Conservation (phyloP, 1,140 invertebrate species). For the Armadillidium nasatum region DNA sequence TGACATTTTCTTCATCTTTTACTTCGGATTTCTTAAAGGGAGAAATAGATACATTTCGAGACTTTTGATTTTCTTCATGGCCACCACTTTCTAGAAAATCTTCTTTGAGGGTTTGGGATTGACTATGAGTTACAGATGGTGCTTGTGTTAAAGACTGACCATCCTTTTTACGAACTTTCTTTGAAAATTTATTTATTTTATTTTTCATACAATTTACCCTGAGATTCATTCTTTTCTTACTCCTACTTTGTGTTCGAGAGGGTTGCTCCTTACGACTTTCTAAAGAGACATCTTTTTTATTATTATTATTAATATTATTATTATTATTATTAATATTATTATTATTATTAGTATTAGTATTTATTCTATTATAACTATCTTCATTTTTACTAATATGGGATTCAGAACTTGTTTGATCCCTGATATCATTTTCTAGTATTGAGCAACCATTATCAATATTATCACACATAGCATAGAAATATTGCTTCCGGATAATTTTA, state of each 20-base stretch:
- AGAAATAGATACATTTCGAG: no score
- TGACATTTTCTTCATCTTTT: no score
- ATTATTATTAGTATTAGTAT: conserved; percentile 22
- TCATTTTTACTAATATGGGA: neutral
- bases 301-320: conserved; percentile 24
- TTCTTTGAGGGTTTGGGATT: no score
- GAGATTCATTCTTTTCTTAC: neutral
- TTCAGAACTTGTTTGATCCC: neutral
- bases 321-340: conserved; percentile 25
- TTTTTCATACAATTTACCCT: neutral
- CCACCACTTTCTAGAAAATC: no score
- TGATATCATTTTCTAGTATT: neutral
- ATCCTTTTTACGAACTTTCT: neutral
- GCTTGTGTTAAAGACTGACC: neutral
- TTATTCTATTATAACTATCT: conserved; percentile 6
- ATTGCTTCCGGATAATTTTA: no score
- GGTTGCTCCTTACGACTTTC: neutral
- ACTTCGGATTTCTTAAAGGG: no score
- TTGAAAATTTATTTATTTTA: conserved; percentile 12
- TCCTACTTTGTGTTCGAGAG: neutral
- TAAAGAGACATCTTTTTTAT: conserved; percentile 4
- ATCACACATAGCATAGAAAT: neutral
- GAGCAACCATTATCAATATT: conserved; percentile 2
- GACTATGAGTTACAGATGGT: no score
- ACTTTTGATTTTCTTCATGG: no score